Percentiles rank a stretch among this genome's conserved stretches.
phyloP scores from a whole-genome alignment of 1,140 invertebrate species.

The Neoseiulus cucumeris region DNA sequence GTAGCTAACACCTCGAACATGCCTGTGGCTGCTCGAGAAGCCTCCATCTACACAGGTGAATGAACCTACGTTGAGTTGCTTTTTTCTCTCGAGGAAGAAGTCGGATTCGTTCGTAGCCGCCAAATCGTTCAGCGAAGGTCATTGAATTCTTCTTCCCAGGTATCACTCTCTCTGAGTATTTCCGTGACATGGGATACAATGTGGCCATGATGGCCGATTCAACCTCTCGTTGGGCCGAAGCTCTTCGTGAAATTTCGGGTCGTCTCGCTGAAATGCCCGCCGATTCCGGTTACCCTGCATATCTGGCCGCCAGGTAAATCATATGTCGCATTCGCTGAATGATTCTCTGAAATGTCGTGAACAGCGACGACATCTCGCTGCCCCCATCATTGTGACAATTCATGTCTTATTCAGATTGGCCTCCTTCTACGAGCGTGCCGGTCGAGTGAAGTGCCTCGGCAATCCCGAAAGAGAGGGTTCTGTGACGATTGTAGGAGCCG shows the following conservation, averaged over 20 bases:
- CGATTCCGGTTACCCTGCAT: conserved; percentile 83
- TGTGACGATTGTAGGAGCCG: conserved; percentile 94
- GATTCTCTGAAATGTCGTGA: too few species aligned
- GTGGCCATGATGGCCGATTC: conserved; percentile 99
- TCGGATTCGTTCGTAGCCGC: neutral
- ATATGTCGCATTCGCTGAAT: too few species aligned
- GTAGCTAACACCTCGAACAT: conserved; percentile 99
- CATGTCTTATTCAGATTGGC: conserved; percentile 44
- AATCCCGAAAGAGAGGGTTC: conserved; percentile 94
- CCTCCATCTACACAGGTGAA: conserved; percentile 94
- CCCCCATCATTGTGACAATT: too few species aligned
- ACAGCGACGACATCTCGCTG: too few species aligned
- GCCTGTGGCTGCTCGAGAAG: conserved; percentile 99
- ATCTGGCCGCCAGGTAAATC: conserved; percentile 57
- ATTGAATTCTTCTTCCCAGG: conserved; percentile 31
- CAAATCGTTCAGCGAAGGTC: neutral
- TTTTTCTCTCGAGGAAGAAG: neutral
- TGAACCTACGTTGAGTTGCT: conserved; percentile 12
- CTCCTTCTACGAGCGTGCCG: conserved; percentile 98
- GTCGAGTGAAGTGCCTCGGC: conserved; percentile 84
- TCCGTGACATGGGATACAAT: conserved; percentile 97
- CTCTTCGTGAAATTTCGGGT: conserved; percentile 97
- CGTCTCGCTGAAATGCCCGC: conserved; percentile 99
- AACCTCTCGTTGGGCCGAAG: conserved; percentile 99
- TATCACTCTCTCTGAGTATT: conserved; percentile 95